Conservation (phyloP, 1,140 invertebrate species). For the Andricus grossulariae region DNA sequence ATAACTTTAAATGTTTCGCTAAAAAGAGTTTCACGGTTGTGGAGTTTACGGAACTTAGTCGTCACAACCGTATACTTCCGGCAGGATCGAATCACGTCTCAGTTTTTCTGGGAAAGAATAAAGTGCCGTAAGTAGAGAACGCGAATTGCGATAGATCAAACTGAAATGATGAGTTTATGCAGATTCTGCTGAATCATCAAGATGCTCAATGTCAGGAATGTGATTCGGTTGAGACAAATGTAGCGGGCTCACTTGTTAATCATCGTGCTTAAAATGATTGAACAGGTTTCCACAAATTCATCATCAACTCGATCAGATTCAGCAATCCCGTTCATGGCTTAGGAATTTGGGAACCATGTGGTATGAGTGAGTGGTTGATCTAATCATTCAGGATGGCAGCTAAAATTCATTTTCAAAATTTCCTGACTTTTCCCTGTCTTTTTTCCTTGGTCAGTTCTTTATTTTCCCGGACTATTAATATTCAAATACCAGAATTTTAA, state of each 20-base stretch:
- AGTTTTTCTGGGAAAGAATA: constrained; percentile 1
- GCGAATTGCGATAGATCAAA: constrained; percentile 1
- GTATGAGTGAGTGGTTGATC: too few species aligned
- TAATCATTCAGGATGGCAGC: too few species aligned
- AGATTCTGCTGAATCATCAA: constrained; percentile 1
- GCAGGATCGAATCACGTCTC: neutral
- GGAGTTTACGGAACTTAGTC: constrained; percentile 9
- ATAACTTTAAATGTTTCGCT: neutral
- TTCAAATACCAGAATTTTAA: too few species aligned
- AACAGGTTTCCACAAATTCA: too few species aligned
- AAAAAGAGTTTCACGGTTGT: neutral
- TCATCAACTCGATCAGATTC: too few species aligned
- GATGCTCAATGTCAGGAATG: neutral
- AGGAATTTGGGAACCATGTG: too few species aligned
- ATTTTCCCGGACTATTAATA: too few species aligned
- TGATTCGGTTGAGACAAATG: neutral
- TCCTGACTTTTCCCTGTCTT: too few species aligned
- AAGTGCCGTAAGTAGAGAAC: neutral
- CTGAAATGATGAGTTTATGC: neutral
- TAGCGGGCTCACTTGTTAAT: neutral
- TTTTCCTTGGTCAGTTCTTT: too few species aligned
- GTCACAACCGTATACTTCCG: neutral
- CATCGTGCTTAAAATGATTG: neutral
- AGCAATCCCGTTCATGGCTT: too few species aligned
- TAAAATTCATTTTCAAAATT: too few species aligned